These are phyloP conservation scores for Manis javanica DNA, from an alignment of 2,797 vertebrate species.

Conservation along the genomic window DNA sequence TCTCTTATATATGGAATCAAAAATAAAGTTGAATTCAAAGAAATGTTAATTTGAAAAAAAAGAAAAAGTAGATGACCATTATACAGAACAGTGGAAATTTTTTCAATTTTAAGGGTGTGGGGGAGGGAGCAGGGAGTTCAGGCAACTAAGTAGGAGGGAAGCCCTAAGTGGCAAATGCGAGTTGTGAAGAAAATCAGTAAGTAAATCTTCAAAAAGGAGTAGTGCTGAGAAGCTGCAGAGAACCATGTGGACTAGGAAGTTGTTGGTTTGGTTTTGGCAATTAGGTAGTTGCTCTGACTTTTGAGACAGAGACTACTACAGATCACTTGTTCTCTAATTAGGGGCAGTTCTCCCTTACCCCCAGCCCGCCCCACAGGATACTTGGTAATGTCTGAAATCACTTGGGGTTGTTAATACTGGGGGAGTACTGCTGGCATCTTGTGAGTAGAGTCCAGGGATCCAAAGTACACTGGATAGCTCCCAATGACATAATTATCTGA, in stretches of 20 bases:
- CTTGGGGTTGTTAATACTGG: background rate
- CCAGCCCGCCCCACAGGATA: background rate
- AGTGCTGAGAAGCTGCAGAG: background rate
- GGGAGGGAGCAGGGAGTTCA: background rate
- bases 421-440: background rate
- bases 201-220: background rate
- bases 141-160: background rate
- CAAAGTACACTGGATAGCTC: background rate
- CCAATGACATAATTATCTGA: background rate
- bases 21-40: background rate
- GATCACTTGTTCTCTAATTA: background rate
- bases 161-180: background rate
- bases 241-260: background rate
- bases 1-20: too few relatives aligned
- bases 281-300: background rate
- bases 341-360: background rate
- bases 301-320: background rate
- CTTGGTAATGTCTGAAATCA: background rate
- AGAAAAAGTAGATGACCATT: background rate
- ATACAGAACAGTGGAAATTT: background rate
- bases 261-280: background rate
- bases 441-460: background rate
- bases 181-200: background rate
- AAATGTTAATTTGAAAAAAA: slow-evolving; percentile 28
- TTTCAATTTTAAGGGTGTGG: background rate